Conservation (phyloP, 2,113 vertebrate species). For the Planiliza haematocheilus region DNA sequence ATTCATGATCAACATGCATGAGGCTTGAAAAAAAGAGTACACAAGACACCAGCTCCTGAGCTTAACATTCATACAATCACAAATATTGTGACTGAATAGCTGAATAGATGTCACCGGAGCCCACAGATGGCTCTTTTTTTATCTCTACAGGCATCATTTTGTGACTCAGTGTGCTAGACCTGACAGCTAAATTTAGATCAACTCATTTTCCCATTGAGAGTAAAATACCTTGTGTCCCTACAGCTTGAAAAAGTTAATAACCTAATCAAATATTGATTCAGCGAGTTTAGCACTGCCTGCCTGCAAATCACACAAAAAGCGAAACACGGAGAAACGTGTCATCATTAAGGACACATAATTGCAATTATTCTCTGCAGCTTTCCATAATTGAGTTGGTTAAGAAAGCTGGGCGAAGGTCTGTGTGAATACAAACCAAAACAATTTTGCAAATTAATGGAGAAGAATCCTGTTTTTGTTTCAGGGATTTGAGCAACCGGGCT, state of each 20-base stretch:
- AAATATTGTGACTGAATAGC: background rate
- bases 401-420: background rate
- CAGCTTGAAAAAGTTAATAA: constrained; percentile 17
- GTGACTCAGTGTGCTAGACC: constrained; percentile 33
- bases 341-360: constrained; percentile 17
- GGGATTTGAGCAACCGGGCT: background rate
- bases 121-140: constrained; percentile 21
- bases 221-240: constrained; percentile 20
- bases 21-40: background rate
- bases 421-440: background rate
- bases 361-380: constrained; percentile 8
- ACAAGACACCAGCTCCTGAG: background rate
- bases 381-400: constrained; percentile 9
- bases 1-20: background rate
- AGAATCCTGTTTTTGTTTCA: background rate
- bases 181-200: constrained; percentile 43
- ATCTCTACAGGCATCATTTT: background rate
- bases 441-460: background rate
- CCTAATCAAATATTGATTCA: constrained; percentile 9
- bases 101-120: background rate
- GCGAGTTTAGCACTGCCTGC: constrained; percentile 3
- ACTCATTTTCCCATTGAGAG: constrained; percentile 23
- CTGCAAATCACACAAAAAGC: background rate
- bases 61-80: background rate
- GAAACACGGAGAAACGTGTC: background rate